Evolutionary conservation across 2,113 vertebrate genomes (phyloP).

Genomic region (Hipposideros armiger): DNA sequence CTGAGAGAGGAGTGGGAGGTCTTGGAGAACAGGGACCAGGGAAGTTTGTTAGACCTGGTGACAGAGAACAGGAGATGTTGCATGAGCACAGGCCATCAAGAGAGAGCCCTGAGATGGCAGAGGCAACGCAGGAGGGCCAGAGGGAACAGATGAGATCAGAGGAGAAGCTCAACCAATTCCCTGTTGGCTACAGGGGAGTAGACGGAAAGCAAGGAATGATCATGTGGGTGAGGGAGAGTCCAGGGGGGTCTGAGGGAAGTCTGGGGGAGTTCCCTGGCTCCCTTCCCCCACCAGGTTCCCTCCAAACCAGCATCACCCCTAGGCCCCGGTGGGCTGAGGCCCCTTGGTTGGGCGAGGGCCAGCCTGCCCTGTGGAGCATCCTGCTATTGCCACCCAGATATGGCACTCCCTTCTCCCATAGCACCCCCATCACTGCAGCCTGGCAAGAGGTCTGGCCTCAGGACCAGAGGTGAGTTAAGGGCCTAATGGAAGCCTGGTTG

Average conservation of each 20-base stretch:
- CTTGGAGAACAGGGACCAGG: constrained; percentile 18
- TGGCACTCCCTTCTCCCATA: constrained; percentile 66
- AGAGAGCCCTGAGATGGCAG: constrained; percentile 6
- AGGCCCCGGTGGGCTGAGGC: constrained; percentile 66
- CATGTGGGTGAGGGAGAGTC: neutral
- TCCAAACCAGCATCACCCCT: constrained; percentile 51
- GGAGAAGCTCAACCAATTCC: constrained; percentile 8
- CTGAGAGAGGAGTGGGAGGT: neutral
- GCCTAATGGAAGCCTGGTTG: neutral
- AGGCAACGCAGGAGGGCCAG: neutral
- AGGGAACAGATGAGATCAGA: neutral
- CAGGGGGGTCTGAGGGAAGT: constrained; percentile 31
- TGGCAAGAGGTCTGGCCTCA: constrained; percentile 70
- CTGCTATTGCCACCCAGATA: constrained; percentile 72
- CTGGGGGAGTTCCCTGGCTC: constrained; percentile 49
- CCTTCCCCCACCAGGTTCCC: constrained; percentile 25
- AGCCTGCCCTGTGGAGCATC: constrained; percentile 69
- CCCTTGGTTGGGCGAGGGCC: constrained; percentile 61
- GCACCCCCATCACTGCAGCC: constrained; percentile 62
- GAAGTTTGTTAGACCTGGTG: neutral
- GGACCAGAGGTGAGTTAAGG: constrained; percentile 73
- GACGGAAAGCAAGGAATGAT: constrained; percentile 37
- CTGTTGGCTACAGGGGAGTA: neutral
- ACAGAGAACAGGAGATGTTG: neutral
- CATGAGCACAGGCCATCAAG: neutral